These are phyloP conservation scores for Cheilosia grossa DNA, from an alignment of 2,888 invertebrate genomes.

Conservation along the genomic window DNA sequence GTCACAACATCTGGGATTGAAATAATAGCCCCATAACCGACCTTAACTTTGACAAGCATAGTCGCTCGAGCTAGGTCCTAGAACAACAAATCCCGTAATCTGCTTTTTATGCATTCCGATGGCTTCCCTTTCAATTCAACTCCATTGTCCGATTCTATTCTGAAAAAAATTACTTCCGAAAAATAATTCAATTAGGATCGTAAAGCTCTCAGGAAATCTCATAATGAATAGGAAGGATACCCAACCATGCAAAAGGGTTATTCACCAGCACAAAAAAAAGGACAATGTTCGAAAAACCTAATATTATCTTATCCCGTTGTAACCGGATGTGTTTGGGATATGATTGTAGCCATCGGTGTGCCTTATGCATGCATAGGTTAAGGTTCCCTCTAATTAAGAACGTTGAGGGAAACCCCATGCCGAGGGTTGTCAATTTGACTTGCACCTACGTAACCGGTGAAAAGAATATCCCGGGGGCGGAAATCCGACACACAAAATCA, in stretches of 20 bases:
- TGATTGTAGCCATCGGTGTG: background rate
- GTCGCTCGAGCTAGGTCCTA: background rate
- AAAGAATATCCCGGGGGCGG: too few species aligned
- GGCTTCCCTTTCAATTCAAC: slow-evolving; percentile 7
- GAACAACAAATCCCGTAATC: slow-evolving; percentile 30
- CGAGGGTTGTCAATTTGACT: too few species aligned
- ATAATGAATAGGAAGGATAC: slow-evolving; percentile 33
- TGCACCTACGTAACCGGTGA: too few species aligned
- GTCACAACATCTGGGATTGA: too few species aligned
- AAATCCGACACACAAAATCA: too few species aligned
- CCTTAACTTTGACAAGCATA: background rate
- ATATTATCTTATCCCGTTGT: background rate
- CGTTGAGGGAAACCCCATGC: too few species aligned
- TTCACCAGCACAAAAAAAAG: background rate
- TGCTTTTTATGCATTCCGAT: slow-evolving; percentile 18
- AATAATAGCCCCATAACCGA: too few species aligned
- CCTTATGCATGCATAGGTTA: background rate
- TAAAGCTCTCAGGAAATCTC: slow-evolving; percentile 24
- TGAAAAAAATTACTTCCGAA: background rate
- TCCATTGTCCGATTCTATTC: background rate
- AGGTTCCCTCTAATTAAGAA: background rate
- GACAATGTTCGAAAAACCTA: slow-evolving; percentile 2
- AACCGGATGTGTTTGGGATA: slow-evolving; percentile 13
- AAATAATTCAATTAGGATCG: slow-evolving; percentile 18
- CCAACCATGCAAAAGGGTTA: slow-evolving; percentile 19